phyloP scores from a whole-genome alignment of 1,140 invertebrate species.

The Tenebrio molitor region DNA sequence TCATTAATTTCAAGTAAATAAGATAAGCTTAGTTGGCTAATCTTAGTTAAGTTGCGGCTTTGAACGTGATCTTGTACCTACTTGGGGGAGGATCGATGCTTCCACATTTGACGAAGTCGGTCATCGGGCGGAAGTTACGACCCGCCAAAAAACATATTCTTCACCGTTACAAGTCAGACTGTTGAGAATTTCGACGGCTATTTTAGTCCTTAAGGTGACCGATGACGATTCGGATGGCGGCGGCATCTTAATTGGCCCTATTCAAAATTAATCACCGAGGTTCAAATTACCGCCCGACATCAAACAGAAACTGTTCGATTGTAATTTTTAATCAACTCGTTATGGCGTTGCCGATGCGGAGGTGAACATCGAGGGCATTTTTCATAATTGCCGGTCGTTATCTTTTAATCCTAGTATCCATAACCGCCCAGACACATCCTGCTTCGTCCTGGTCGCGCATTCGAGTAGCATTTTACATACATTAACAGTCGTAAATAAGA shows the following conservation, averaged over 20 bases:
- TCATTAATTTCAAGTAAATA: too few species aligned
- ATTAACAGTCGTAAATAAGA: slow-evolving; percentile 62
- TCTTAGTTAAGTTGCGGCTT: too few species aligned
- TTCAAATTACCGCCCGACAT: slow-evolving; percentile 13
- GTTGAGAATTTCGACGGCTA: too few species aligned
- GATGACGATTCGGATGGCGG: slow-evolving; percentile 22
- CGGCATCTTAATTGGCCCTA: slow-evolving; percentile 33
- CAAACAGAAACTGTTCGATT: slow-evolving; percentile 31
- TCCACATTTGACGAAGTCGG: too few species aligned
- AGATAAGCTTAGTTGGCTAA: too few species aligned
- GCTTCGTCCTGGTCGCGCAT: slow-evolving; percentile 27
- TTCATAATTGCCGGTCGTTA: slow-evolving; percentile 26
- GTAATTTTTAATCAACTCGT: slow-evolving; percentile 38
- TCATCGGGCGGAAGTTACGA: slow-evolving; percentile 26
- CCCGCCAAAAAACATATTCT: slow-evolving; percentile 8
- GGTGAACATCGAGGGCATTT: slow-evolving; percentile 4
- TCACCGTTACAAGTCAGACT: too few species aligned
- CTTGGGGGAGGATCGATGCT: too few species aligned
- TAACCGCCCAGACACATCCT: slow-evolving; percentile 32
- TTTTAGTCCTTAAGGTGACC: too few species aligned
- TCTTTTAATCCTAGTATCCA: slow-evolving; percentile 33
- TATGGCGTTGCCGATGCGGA: neutral
- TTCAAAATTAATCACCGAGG: slow-evolving; percentile 21
- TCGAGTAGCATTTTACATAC: slow-evolving; percentile 58
- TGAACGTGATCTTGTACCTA: too few species aligned